Percentiles rank a stretch among this genome's conserved stretches.
Conservation (phyloP, 1,140 invertebrate genomes). For the Lasioglossum baleicum region DNA sequence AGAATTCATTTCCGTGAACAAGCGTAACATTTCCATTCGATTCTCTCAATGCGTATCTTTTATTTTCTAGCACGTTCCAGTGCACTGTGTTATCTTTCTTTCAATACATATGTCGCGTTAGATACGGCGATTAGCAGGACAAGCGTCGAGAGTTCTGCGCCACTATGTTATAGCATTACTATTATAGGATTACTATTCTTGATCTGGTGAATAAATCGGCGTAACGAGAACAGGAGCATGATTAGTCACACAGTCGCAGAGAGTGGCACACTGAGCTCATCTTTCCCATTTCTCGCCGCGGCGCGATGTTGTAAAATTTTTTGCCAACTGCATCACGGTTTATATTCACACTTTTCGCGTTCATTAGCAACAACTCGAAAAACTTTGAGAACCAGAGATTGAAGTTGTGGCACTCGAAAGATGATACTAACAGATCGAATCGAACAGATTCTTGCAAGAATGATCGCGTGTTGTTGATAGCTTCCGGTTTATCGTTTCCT, state of each 20-base stretch:
- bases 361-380: too few relatives aligned
- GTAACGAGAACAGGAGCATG: background rate
- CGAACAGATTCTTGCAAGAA: background rate
- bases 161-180: background rate
- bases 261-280: background rate
- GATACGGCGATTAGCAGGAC: background rate
- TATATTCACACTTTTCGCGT: background rate
- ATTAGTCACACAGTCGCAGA: background rate
- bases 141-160: background rate
- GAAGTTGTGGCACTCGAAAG: background rate
- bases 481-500: background rate
- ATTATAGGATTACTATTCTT: constrained; percentile 13
- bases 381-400: background rate
- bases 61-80: too few relatives aligned
- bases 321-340: background rate
- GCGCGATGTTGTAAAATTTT: background rate
- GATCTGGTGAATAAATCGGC: constrained; percentile 13
- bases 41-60: background rate
- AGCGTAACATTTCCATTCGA: too few relatives aligned
- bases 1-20: background rate
- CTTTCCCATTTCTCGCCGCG: background rate
- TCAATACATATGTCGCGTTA: too few relatives aligned
- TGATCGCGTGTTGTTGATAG: too few relatives aligned
- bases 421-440: background rate
- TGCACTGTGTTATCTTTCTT: background rate